A percentile compares a stretch with the other conserved stretches of the same genome.
These are phyloP conservation scores for Tetrax tetrax DNA, from an alignment of 2,113 vertebrate genomes.

Conservation along the genomic window DNA sequence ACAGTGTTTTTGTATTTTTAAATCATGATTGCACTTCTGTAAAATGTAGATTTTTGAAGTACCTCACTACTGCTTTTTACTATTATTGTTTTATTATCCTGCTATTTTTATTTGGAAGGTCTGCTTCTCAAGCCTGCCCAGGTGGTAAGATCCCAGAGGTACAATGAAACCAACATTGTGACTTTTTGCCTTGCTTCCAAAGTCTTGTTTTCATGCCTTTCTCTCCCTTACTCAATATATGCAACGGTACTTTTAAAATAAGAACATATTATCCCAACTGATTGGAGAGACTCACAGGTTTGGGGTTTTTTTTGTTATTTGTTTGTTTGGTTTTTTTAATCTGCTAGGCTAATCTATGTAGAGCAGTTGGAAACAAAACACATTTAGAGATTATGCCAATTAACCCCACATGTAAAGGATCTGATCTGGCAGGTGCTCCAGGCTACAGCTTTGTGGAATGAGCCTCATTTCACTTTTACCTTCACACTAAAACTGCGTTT, in stretches of 20 bases:
- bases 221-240: background rate
- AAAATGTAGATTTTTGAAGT: slow-evolving; percentile 52
- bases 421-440: background rate
- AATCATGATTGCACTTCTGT: slow-evolving; percentile 55
- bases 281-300: background rate
- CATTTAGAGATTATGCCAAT: background rate
- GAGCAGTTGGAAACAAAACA: background rate
- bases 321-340: background rate
- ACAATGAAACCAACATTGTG: slow-evolving; percentile 1
- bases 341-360: background rate
- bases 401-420: background rate
- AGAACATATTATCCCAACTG: background rate
- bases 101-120: slow-evolving; percentile 33
- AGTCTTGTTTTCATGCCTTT: slow-evolving; percentile 19
- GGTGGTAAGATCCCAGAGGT: slow-evolving; percentile 9
- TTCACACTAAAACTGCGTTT: background rate
- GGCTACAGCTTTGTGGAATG: background rate
- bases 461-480: background rate
- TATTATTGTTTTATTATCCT: slow-evolving; percentile 39
- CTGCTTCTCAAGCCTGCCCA: slow-evolving; percentile 17
- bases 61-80: slow-evolving; percentile 3
- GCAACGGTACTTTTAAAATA: background rate
- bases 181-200: background rate
- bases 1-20: slow-evolving; percentile 64
- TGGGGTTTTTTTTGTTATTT: background rate